Percentiles rank a stretch among this genome's conserved stretches.
Conservation (phyloP, 1,140 invertebrate genomes). For the Ephestia elutella region DNA sequence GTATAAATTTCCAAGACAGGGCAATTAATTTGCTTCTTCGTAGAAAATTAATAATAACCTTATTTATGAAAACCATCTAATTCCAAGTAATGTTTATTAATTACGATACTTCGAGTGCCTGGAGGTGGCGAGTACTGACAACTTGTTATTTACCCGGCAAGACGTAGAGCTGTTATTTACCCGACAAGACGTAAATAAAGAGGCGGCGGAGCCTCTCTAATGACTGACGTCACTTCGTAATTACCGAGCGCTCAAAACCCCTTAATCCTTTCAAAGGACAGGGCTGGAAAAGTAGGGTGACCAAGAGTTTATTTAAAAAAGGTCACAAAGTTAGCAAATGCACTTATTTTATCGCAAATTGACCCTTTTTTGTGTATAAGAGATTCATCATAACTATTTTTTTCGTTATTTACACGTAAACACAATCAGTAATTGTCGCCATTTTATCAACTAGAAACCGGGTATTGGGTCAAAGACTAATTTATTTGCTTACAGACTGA, state of each 20-base stretch:
- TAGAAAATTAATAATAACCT: too few species aligned
- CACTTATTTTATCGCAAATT: too few species aligned
- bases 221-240: constrained; percentile 35
- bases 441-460: too few species aligned
- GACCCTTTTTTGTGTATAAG: not conserved
- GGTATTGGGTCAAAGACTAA: too few species aligned
- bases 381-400: too few species aligned
- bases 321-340: too few species aligned
- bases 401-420: too few species aligned
- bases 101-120: not conserved
- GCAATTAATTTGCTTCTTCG: too few species aligned
- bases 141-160: constrained; percentile 21
- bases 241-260: constrained; percentile 32
- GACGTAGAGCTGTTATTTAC: constrained; percentile 28
- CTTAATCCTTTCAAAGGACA: constrained; percentile 43
- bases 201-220: constrained; percentile 33
- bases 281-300: constrained; percentile 19
- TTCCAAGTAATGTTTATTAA: not conserved
- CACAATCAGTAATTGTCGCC: too few species aligned
- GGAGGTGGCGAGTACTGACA: not conserved
- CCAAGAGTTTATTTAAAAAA: not conserved
- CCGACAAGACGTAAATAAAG: constrained; percentile 26
- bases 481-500: too few species aligned
- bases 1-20: too few species aligned
- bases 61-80: not conserved